Conservation (phyloP, 1,140 invertebrate genomes). For the Dermatophagoides farinae region DNA sequence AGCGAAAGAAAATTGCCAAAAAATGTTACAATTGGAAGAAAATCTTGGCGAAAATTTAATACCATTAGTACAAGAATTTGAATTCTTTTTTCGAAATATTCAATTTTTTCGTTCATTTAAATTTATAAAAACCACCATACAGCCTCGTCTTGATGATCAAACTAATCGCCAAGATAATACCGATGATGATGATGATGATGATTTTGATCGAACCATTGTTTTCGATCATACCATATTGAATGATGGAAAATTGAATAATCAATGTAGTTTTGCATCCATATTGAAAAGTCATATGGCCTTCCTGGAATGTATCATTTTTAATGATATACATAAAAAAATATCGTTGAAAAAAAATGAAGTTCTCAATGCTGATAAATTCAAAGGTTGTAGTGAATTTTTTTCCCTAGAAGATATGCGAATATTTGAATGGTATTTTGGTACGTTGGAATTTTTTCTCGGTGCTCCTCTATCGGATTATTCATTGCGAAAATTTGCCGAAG, state of each 20-base stretch:
- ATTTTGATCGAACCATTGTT: too few relatives aligned
- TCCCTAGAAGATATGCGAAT: conserved; percentile 87
- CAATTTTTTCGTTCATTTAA: too few relatives aligned
- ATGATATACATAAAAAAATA: conserved; percentile 30
- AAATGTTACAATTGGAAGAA: too few relatives aligned
- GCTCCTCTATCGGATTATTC: conserved; percentile 82
- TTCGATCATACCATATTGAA: conserved; percentile 37
- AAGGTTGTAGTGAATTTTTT: conserved; percentile 72
- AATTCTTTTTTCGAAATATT: too few relatives aligned
- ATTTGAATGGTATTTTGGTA: conserved; percentile 97
- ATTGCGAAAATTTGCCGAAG: conserved; percentile 95
- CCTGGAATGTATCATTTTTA: conserved; percentile 50
- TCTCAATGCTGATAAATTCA: conserved; percentile 59
- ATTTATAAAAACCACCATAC: too few relatives aligned
- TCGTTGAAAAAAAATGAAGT: conserved; percentile 44
- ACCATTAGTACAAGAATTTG: too few relatives aligned
- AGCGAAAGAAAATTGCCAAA: too few relatives aligned
- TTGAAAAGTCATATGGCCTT: conserved; percentile 42
- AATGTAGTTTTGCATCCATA: conserved; percentile 41
- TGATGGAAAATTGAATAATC: conserved; percentile 58
- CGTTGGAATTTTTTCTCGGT: conserved; percentile 93
- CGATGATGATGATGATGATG: too few relatives aligned
- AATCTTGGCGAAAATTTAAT: too few relatives aligned
- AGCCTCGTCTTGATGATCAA: too few relatives aligned
- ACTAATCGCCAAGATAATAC: too few relatives aligned